Percentiles rank a stretch among this genome's conserved stretches.
These are phyloP conservation scores for Hydrotaea diabolus DNA, from an alignment of 2,888 invertebrate species.

Conservation along the genomic window DNA sequence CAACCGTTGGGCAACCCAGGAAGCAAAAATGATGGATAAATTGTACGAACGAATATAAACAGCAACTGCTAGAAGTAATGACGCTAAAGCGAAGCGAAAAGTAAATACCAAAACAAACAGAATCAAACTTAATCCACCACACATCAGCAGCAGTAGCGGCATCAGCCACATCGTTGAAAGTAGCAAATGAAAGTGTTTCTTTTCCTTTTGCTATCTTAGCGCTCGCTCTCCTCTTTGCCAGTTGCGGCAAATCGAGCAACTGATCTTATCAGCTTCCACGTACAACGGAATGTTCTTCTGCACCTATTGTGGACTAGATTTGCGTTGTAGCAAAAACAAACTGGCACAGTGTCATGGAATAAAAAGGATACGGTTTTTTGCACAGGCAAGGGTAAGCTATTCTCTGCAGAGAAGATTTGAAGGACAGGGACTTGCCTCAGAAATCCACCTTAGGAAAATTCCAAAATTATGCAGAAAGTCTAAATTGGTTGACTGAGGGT, in stretches of 20 bases:
- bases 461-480: too few species aligned
- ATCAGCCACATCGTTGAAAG: background rate
- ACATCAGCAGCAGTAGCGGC: background rate
- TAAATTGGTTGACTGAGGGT: too few species aligned
- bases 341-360: background rate
- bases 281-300: background rate
- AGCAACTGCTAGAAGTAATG: constrained; percentile 5
- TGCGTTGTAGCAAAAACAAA: background rate
- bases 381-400: too few species aligned
- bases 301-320: background rate
- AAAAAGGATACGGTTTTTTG: too few species aligned
- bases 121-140: constrained; percentile 23
- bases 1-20: background rate
- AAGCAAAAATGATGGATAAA: constrained; percentile 21
- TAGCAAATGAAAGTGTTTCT: constrained; percentile 1
- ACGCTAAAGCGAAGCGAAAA: background rate
- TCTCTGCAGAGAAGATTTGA: too few species aligned
- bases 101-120: background rate
- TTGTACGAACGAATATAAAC: background rate
- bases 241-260: background rate
- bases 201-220: background rate
- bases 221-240: background rate
- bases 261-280: background rate
- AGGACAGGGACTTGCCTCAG: too few species aligned
- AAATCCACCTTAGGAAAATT: too few species aligned